phyloP scores from a whole-genome alignment of 2,888 invertebrate species.

The Phrixothrix hirtus region DNA sequence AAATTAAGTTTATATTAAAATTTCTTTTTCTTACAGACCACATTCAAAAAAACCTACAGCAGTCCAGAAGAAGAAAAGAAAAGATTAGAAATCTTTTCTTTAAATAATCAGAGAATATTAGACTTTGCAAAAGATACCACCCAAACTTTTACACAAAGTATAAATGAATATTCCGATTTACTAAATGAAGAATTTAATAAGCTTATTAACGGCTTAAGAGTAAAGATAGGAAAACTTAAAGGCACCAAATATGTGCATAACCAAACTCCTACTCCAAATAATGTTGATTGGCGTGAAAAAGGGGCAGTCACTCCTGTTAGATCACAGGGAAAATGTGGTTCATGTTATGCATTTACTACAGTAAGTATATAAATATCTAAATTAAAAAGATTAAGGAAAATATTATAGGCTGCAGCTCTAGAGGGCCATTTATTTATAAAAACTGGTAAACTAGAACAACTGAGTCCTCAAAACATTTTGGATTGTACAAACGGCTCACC shows the following conservation, averaged over 20 bases:
- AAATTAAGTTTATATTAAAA: too few relatives aligned
- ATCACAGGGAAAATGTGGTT: constrained; percentile 50
- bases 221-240: constrained; percentile 8
- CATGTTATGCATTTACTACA: constrained; percentile 58
- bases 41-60: constrained; percentile 49
- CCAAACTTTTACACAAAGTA: constrained; percentile 45
- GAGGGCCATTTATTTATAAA: constrained; percentile 57
- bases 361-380: constrained; percentile 46
- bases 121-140: constrained; percentile 48
- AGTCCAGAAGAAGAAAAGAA: constrained; percentile 44
- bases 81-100: constrained; percentile 50
- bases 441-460: constrained; percentile 53
- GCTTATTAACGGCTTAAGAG: constrained; percentile 57
- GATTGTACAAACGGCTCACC: constrained; percentile 52
- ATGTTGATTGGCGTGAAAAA: constrained; percentile 51
- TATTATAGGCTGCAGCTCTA: constrained; percentile 57
- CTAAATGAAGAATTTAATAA: constrained; percentile 50
- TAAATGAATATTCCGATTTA: constrained; percentile 52
- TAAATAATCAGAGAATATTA: constrained; percentile 50
- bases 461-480: constrained; percentile 58
- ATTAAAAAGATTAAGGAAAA: background rate
- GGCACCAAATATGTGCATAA: constrained; percentile 47
- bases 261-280: constrained; percentile 48
- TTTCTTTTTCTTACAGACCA: constrained; percentile 5
- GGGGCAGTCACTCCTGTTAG: constrained; percentile 52